These are phyloP conservation scores for Lithobates sylvaticus DNA, from an alignment of 2,797 vertebrate species.

Conservation along the genomic window DNA sequence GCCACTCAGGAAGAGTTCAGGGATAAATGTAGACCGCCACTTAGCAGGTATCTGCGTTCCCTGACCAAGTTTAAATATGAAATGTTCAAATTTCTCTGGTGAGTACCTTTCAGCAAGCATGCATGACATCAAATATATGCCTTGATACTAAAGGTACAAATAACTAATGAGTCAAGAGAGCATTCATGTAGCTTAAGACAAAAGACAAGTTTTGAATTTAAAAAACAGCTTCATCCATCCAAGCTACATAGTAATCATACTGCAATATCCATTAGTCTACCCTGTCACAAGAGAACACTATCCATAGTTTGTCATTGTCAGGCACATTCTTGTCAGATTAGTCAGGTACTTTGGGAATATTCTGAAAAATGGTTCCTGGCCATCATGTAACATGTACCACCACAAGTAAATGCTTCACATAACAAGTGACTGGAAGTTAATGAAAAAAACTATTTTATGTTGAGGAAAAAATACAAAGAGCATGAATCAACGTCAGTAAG, in stretches of 20 bases:
- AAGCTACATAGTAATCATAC: constrained; percentile 1
- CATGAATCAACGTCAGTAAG: constrained; percentile 38
- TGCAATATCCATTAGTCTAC: constrained; percentile 43
- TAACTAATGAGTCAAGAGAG: background rate
- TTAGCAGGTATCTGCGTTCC: too few relatives aligned
- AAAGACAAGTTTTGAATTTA: background rate
- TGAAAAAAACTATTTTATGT: constrained; percentile 5
- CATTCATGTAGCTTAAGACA: background rate
- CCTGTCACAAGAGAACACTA: constrained; percentile 18
- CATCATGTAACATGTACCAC: constrained; percentile 30
- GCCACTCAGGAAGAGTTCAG: too few relatives aligned
- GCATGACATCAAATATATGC: background rate
- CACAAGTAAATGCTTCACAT: constrained; percentile 35
- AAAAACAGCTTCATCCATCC: constrained; percentile 2
- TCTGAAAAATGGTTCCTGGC: constrained; percentile 12
- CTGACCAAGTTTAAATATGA: too few relatives aligned
- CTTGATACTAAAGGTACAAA: background rate
- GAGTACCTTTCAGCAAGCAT: background rate
- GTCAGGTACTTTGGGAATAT: constrained; percentile 17
- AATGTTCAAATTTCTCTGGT: background rate
- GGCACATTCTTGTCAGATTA: constrained; percentile 18
- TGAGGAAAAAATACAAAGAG: constrained; percentile 12
- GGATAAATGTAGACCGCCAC: too few relatives aligned
- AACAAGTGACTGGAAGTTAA: constrained; percentile 14
- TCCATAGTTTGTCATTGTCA: constrained; percentile 49